Evolutionary conservation across 37 sponge, comb jelly and placozoan genomes (phyloP).

Genomic region (Haliclona indistincta): DNA sequence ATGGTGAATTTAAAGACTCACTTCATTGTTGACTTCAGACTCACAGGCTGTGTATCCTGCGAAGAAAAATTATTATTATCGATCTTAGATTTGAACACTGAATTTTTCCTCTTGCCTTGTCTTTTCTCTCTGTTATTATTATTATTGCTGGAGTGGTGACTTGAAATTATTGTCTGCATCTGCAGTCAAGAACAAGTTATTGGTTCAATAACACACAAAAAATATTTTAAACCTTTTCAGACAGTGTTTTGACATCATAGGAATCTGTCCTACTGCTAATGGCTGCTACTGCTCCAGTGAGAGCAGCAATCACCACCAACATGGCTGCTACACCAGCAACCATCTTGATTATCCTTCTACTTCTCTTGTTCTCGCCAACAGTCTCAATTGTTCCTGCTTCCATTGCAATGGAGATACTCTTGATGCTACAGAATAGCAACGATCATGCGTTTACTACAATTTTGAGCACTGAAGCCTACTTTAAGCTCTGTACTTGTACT

Average conservation of each 20-base stretch:
- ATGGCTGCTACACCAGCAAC: not conserved
- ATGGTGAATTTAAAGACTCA: not conserved
- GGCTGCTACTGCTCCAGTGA: not conserved
- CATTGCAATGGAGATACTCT: not conserved
- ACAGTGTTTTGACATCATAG: not conserved
- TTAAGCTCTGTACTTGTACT: no score
- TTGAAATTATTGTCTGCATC: no score
- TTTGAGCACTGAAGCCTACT: no score
- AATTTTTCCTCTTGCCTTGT: no score
- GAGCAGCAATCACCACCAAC: not conserved
- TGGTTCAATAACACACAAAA: no score
- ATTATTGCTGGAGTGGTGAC: no score
- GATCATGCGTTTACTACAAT: not conserved
- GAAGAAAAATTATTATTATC: no score
- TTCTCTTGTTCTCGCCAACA: not conserved
- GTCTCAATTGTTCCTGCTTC: not conserved
- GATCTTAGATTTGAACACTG: no score
- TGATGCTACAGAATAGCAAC: not conserved
- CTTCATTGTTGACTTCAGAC: not conserved
- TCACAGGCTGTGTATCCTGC: constrained; percentile 25
- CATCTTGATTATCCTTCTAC: not conserved
- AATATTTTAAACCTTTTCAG: not conserved
- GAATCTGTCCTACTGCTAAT: not conserved
- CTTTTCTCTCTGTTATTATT: no score
- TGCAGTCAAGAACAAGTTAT: no score